Percentiles rank a stretch among this genome's conserved stretches.
phyloP scores from a whole-genome alignment of 2,797 vertebrate species.

The Rallus crepitans region DNA sequence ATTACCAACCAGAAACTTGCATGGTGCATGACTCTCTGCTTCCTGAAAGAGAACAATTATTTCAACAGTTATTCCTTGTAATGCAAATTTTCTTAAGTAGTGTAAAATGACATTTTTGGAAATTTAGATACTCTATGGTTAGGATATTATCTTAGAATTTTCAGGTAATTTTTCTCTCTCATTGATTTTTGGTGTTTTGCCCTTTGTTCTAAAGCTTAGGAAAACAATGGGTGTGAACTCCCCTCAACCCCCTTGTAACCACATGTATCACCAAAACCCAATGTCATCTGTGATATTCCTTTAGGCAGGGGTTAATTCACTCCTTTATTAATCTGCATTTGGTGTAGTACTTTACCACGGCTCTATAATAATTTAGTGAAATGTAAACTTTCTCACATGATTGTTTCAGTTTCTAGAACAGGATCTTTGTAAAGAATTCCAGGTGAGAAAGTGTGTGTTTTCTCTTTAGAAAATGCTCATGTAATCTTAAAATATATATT shows the following conservation, averaged over 20 bases:
- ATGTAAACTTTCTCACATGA: not conserved
- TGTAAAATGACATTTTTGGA: accelerated
- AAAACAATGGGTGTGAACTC: not conserved
- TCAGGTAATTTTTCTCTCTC: not conserved
- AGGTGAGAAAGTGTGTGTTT: not conserved
- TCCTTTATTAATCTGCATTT: not conserved
- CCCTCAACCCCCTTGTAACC: not conserved
- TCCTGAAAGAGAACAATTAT: not conserved
- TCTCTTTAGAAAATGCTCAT: not conserved
- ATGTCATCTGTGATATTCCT: not conserved
- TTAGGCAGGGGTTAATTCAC: not conserved
- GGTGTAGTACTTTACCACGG: not conserved
- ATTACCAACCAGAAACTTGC: not conserved
- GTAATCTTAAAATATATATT: not conserved
- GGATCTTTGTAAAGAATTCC: not conserved
- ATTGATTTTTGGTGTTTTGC: not conserved
- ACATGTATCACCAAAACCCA: not conserved
- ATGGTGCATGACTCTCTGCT: not conserved
- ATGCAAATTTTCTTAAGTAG: not conserved
- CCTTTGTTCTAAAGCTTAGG: not conserved
- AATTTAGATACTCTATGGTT: not conserved
- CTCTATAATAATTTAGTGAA: not conserved
- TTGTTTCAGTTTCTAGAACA: not conserved
- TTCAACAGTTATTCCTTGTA: not conserved
- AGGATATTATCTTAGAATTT: not conserved